These are phyloP conservation scores for Drosophila kanekoi DNA, from an alignment of 2,888 invertebrate genomes.

Conservation along the genomic window DNA sequence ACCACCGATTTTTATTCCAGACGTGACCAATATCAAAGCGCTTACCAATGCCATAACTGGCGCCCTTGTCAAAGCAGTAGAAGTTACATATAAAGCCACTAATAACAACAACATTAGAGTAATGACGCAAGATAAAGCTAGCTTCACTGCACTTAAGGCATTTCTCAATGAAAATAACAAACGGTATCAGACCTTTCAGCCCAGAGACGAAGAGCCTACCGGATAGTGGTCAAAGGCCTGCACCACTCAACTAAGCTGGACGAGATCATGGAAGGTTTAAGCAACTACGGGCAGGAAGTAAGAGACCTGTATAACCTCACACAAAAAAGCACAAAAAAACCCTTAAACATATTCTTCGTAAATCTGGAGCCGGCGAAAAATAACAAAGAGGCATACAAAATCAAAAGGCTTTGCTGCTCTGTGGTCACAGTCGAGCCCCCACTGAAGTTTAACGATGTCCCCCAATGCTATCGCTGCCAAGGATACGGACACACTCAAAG, in stretches of 20 bases:
- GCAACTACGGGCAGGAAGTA: conserved; percentile 6
- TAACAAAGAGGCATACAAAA: no score
- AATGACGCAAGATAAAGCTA: no score
- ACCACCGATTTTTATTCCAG: conserved; percentile 9
- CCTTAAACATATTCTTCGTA: no score
- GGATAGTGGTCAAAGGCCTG: conserved; percentile 1
- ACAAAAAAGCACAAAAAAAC: no score
- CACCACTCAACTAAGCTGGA: no score
- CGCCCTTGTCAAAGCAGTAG: neutral
- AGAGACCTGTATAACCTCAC: neutral
- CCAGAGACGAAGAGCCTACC: conserved; percentile 5
- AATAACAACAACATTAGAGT: no score
- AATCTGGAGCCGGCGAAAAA: neutral
- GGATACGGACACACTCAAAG: conserved; percentile 33
- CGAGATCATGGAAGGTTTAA: conserved; percentile 24
- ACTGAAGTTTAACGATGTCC: neutral
- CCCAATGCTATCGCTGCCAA: conserved; percentile 39
- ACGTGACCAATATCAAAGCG: neutral
- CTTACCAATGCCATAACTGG: neutral
- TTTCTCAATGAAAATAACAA: neutral
- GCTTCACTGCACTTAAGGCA: no score
- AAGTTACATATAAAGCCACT: no score
- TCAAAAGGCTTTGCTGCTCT: no score
- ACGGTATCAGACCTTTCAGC: conserved; percentile 9
- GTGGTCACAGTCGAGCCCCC: no score